A percentile compares a stretch with the other conserved stretches of the same genome.
Conservation (phyloP, 2,113 vertebrate genomes). For the Hoplias malabaricus region DNA sequence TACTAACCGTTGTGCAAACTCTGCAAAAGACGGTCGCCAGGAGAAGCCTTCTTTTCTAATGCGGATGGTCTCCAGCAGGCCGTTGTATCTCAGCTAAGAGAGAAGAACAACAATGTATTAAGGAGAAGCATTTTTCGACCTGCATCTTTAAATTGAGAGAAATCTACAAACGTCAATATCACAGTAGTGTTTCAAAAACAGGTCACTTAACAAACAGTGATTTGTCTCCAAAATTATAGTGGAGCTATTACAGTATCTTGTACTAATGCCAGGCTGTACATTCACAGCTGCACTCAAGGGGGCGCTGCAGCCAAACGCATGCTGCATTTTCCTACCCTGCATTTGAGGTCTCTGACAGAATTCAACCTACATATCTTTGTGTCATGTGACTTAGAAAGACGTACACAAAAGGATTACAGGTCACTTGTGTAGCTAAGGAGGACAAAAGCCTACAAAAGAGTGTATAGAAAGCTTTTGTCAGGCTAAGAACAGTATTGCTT, state of each 20-base stretch:
- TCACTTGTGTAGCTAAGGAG: background rate
- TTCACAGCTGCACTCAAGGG: constrained; percentile 14
- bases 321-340: background rate
- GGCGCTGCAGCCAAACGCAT: background rate
- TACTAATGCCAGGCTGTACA: background rate
- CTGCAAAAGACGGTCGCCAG: constrained; percentile 75
- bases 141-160: too few relatives aligned
- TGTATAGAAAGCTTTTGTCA: background rate
- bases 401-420: background rate
- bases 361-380: background rate
- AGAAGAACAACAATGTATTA: background rate
- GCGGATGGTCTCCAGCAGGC: constrained; percentile 75
- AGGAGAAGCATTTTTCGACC: too few relatives aligned
- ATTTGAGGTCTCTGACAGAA: background rate
- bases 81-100: constrained; percentile 73
- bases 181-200: too few relatives aligned
- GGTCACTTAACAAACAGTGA: too few relatives aligned
- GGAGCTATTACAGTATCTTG: too few relatives aligned
- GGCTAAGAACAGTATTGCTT: background rate
- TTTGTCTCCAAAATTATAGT: too few relatives aligned
- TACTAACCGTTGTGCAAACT: constrained; percentile 73
- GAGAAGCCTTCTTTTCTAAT: constrained; percentile 78
- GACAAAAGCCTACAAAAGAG: background rate
- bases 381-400: constrained; percentile 9
- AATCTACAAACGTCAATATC: too few relatives aligned